These are phyloP conservation scores for Furnarius figulus DNA, from an alignment of 2,113 vertebrate species.

Conservation along the genomic window DNA sequence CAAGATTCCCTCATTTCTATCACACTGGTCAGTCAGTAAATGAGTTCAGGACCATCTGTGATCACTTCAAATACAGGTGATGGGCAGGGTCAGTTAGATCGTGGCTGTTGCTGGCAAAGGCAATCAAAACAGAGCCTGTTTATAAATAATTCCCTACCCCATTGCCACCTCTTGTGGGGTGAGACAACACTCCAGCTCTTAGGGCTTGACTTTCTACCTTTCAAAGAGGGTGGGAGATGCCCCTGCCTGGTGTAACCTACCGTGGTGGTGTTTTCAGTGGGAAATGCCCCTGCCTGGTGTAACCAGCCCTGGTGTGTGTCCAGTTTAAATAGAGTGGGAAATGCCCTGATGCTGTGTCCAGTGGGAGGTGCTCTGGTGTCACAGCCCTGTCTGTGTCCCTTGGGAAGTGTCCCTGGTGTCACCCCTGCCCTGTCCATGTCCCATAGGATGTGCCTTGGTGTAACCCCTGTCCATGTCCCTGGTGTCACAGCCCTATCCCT, in stretches of 20 bases:
- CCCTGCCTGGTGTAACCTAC: fast-evolving
- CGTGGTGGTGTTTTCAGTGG: fast-evolving
- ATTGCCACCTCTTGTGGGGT: fast-evolving
- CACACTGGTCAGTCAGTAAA: not conserved
- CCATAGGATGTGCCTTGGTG: too few relatives aligned
- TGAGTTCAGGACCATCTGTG: fast-evolving
- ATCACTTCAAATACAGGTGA: too few relatives aligned
- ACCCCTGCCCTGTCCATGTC: too few relatives aligned
- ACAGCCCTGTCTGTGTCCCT: too few relatives aligned
- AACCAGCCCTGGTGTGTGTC: not conserved
- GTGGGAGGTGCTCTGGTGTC: too few relatives aligned
- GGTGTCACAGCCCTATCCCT: too few relatives aligned
- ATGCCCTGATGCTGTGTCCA: not conserved
- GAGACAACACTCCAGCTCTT: not conserved
- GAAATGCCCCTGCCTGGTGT: fast-evolving
- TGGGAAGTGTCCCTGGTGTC: too few relatives aligned
- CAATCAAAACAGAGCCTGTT: fast-evolving
- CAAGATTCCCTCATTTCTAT: not conserved
- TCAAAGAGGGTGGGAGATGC: fast-evolving
- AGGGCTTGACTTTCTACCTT: too few relatives aligned
- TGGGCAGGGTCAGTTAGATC: not conserved
- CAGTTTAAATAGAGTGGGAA: fast-evolving
- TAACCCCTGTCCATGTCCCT: too few relatives aligned
- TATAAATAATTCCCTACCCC: not conserved
- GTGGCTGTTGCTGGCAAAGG: fast-evolving